Evolutionary conservation across 1,140 invertebrate genomes (phyloP), one percentile per base, ranked within the genome.

Genomic region (Lithobius niger): DNA sequence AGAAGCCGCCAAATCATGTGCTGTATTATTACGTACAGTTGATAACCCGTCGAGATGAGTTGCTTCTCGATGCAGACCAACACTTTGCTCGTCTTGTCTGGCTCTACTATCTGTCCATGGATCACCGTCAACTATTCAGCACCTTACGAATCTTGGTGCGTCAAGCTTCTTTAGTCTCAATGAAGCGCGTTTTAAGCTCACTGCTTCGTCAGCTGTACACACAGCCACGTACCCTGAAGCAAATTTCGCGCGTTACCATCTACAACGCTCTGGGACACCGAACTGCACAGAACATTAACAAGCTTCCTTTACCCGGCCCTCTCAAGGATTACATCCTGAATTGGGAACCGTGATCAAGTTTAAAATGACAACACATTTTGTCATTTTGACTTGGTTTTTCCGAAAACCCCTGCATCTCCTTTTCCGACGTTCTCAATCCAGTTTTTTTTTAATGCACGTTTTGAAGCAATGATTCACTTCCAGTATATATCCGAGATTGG

Each of bases 241-340:
- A 83, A 61, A 76, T 83, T 45, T 74, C 78, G 44, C 71, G 82
- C 19, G 74, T 80, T 31, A 73, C 76, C 58, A 82, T 84, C 49
- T 82, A 82, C 59, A 75, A 76, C 56, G 73, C 77, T 31, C 62
- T 84, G 36, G 70, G 73, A 42, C 67, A 77, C n/a, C 75, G 74
- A 60, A 73, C 82, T 16, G 81, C 79, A 3, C 71, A 78, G 55
- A 74, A 76, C 61, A 72, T 82, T 24, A 80, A 75, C 65, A 81
- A 81, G 64, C 68, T 84, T 50, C 81, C 79, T 64, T 68, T 84
- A 48, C 82, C 82, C 1, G 71, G 71, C 48, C 70, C 75, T 27
- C 69, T 84, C 1, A 82, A 81, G 67, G 81, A 83, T 58, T 84
- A 84, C 65, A 66, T 84, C 43, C 66, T 83, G 55, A 80, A 79